Evolutionary conservation across 2,113 vertebrate species (phyloP).

Genomic region (Ceyx cyanopectus): DNA sequence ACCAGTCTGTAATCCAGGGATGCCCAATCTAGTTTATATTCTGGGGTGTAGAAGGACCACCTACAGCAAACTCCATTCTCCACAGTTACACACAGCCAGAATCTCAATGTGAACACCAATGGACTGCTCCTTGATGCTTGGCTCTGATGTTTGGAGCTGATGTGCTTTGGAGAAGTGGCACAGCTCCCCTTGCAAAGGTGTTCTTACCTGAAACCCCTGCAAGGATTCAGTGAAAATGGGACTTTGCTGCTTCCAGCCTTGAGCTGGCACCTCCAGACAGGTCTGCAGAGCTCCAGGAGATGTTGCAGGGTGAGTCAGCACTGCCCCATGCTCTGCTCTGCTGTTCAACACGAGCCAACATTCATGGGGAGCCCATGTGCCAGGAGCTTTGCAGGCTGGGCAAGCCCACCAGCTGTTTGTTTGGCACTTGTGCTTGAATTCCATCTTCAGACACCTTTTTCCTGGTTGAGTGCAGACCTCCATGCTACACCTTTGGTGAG

Average conservation of each 20-base stretch:
- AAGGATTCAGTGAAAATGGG: constrained; percentile 52
- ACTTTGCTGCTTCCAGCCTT: constrained; percentile 29
- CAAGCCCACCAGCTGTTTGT: not conserved
- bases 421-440: not conserved
- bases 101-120: constrained; percentile 40
- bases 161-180: constrained; percentile 26
- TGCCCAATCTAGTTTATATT: constrained; percentile 5
- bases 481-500: not conserved
- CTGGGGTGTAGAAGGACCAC: not conserved
- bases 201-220: not conserved
- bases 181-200: not conserved
- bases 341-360: not conserved
- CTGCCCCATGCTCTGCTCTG: not conserved
- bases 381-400: not conserved
- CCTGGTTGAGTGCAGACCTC: not conserved
- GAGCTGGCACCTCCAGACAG: constrained; percentile 27
- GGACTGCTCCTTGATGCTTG: constrained; percentile 30
- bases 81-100: constrained; percentile 24
- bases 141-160: constrained; percentile 12
- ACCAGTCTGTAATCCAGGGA: not conserved
- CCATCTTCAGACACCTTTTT: not conserved
- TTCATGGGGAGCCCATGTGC: not conserved
- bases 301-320: constrained; percentile 30
- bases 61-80: constrained; percentile 35
- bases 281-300: constrained; percentile 12